Conservation (phyloP, 2,113 vertebrate genomes). For the Bujurquina vittata region DNA sequence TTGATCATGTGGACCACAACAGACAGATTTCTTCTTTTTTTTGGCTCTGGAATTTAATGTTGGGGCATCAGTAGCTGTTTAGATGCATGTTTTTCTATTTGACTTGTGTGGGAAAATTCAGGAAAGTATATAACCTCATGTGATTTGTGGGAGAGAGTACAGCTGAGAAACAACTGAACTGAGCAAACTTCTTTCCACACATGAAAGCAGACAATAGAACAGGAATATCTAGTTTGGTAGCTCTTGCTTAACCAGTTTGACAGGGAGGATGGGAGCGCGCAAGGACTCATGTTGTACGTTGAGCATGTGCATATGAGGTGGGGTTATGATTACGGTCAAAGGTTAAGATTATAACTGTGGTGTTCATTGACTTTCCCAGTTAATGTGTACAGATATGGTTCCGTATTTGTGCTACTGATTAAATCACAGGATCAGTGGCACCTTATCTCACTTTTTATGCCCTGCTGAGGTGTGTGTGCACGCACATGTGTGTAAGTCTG, state of each 20-base stretch:
- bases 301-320: not conserved
- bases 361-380: constrained; percentile 2
- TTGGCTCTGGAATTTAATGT: not conserved
- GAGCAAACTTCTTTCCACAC: not conserved
- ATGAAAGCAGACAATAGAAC: not conserved
- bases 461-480: not conserved
- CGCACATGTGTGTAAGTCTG: constrained; percentile 1
- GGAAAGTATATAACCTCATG: not conserved
- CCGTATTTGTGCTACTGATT: constrained; percentile 33
- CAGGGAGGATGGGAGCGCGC: not conserved
- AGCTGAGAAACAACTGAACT: constrained; percentile 7
- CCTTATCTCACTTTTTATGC: not conserved
- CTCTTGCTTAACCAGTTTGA: constrained; percentile 56
- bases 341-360: constrained; percentile 13
- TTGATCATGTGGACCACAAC: not conserved
- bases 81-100: not conserved
- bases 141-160: constrained; percentile 32
- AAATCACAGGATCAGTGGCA: not conserved
- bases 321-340: not conserved
- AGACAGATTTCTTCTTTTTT: not conserved
- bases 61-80: not conserved
- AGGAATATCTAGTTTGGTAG: not conserved
- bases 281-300: constrained; percentile 2
- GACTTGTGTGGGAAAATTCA: not conserved
- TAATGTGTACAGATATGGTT: not conserved